Evolutionary conservation across 2,888 invertebrate genomes (phyloP), one percentile per base, ranked within the genome.

Genomic region (Cryptus viduatorius): DNA sequence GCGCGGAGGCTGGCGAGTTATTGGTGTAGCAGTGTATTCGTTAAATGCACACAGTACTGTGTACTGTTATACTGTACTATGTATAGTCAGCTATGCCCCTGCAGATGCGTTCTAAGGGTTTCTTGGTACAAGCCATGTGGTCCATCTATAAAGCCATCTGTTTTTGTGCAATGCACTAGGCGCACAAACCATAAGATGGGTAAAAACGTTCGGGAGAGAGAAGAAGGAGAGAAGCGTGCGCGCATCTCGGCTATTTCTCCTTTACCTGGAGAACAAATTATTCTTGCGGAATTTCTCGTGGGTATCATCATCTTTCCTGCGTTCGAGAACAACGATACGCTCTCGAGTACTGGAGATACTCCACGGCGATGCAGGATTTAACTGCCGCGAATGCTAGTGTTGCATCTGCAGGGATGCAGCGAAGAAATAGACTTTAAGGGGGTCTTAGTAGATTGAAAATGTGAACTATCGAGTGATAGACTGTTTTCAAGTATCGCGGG

Each of bases 51-150:
- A 48, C 37, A 16, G 16, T 64, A 61, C 29, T 14, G 59, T 37
- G 19, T 29, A 44, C 29, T 24, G 73, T 19, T 56, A 56, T 56
- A 10, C 56, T 56, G 12, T 19, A 56, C 56, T 56, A 56, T 56
- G 56, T 56, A 24, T 24, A 56, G 56, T 31, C 46, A 8, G 31
- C 12, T 44, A 48, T 48, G 16, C 31, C 42, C 84, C 65, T 86
- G 85, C 84, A 87, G 87, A 88, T 87, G 88, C 85, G 83, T 86
- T 82, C 83, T 83, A 73, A 86, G 84, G 69, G 82, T 77, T 85
- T 87, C 88, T 86, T 53, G 69, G 85, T 84, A 80, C 61, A 61
- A 87, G 89, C 91, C 92, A 91, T 92, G 90, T 92, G 92, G 90
- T 83, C 85, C 87, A 85, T 89, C 85, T 12, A 56, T 76, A 85